These are phyloP conservation scores for Gymnoscopelus microlampas DNA, from an alignment of 2,797 vertebrate genomes.

Conservation along the genomic window DNA sequence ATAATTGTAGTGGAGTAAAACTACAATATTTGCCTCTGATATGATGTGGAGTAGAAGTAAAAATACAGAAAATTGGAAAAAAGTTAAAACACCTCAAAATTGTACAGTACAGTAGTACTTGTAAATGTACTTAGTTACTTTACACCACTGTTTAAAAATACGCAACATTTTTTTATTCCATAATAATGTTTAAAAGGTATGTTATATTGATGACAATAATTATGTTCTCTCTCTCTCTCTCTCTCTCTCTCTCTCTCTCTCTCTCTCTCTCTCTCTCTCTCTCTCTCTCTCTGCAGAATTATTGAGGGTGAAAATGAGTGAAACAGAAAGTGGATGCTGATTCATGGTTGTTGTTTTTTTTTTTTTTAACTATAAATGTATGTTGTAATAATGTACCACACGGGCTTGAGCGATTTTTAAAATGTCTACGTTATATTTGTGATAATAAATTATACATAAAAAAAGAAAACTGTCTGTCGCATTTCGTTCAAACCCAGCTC, in stretches of 20 bases:
- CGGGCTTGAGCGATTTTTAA: constrained; percentile 23
- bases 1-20: too few species aligned
- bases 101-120: too few species aligned
- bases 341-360: constrained; percentile 34
- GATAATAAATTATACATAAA: constrained; percentile 60
- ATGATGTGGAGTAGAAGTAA: too few species aligned
- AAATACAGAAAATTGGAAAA: too few species aligned
- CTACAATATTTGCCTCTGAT: too few species aligned
- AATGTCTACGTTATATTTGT: constrained; percentile 62
- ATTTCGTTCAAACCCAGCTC: neutral
- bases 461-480: constrained; percentile 4
- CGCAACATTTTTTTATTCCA: too few species aligned
- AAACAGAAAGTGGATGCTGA: constrained; percentile 24
- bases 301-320: constrained; percentile 48
- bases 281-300: constrained; percentile 36
- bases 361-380: constrained; percentile 62
- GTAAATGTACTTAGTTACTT: too few species aligned
- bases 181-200: constrained; percentile 12
- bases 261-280: constrained; percentile 12
- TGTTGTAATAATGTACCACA: constrained; percentile 51
- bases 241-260: constrained; percentile 16
- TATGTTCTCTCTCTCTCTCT: neutral
- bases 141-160: too few species aligned
- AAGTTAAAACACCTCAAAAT: too few species aligned
- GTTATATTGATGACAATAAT: too few species aligned